Base-by-base conservation (phyloP, 2,888 invertebrate species). In the Malacosoma neustria region DNA sequence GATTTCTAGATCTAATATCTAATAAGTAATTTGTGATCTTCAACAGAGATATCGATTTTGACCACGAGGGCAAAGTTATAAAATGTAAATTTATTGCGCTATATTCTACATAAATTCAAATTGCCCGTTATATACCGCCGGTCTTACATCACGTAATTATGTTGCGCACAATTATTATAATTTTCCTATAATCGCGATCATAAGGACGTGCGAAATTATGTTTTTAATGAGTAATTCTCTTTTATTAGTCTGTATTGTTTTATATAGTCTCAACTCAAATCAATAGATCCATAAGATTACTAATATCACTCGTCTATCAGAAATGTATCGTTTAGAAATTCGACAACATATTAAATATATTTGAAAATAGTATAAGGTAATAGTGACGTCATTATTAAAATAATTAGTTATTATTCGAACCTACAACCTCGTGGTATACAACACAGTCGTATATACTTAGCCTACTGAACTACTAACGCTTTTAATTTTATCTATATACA, bases 61-160 rank as follows among this genome's bases (percentile, higher is more conserved):
- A 52, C 60, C 54, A 62, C 63, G 65, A 73, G 56, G 64, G 71
- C 66, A 63, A 65, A 73, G 57, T 76, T 74, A 76, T 80, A 82
- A 84, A 77, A 85, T 84, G 80, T 77, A 77, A 82, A 84, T 85
- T 82, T 81, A 82, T 79, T 71, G 73, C 73, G 65, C 70, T 72
- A 80, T 80, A 75, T 76, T 82, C 81, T 76, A 82, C 79, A 82
- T 80, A 80, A 80, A 82, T 72, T 77, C 80, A 79, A 76, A 80
- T 75, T 73, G 76, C 61, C 65, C 68, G 68, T 72, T 69, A 72
- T 71, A 72, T 72, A 72, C 73, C 66, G 72, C 64, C 64, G 65
- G 69, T 67, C 69, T 75, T 66, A 72, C 74, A 73, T 77, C 77
- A 76, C 73, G 72, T 82, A 74, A 84, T 84, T 81, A 81, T 63